A percentile compares a stretch with the other conserved stretches of the same genome.
phyloP scores from a whole-genome alignment of 2,797 vertebrate species.

The Paedocypris micromegethes region DNA sequence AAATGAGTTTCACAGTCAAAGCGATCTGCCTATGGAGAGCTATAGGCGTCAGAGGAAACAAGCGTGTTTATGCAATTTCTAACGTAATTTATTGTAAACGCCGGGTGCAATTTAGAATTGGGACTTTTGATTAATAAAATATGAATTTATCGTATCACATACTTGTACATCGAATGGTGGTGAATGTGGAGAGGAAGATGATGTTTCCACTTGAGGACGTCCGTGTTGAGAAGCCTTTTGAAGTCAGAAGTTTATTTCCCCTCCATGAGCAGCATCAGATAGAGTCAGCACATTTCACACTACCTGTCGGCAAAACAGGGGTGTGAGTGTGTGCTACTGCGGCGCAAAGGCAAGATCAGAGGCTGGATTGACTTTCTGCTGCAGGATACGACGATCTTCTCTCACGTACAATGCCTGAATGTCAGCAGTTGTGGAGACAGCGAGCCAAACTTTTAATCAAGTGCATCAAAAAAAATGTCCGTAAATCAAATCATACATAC shows the following conservation, averaged over 20 bases:
- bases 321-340: not conserved
- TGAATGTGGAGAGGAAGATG: not conserved
- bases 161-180: not conserved
- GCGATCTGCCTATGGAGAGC: no score
- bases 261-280: constrained; percentile 10
- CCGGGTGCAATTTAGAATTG: no score
- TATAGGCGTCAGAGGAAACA: no score
- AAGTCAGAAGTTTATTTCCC: constrained; percentile 5
- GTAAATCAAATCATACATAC: no score
- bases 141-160: not conserved
- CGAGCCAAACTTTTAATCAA: constrained; percentile 15
- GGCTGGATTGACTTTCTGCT: constrained; percentile 40
- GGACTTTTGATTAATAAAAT: no score
- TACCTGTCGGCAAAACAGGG: constrained; percentile 10
- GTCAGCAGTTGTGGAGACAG: constrained; percentile 3
- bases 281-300: constrained; percentile 27
- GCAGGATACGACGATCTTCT: constrained; percentile 18
- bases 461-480: not conserved
- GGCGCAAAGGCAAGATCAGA: constrained; percentile 21
- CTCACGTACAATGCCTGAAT: constrained; percentile 16
- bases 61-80: no score
- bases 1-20: constrained; percentile 1
- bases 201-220: constrained; percentile 6
- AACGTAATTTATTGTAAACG: no score
- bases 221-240: constrained; percentile 11